Evolutionary conservation across 1,140 invertebrate genomes (phyloP), one percentile per base, ranked within the genome.

Genomic region (Lineus longissimus): DNA sequence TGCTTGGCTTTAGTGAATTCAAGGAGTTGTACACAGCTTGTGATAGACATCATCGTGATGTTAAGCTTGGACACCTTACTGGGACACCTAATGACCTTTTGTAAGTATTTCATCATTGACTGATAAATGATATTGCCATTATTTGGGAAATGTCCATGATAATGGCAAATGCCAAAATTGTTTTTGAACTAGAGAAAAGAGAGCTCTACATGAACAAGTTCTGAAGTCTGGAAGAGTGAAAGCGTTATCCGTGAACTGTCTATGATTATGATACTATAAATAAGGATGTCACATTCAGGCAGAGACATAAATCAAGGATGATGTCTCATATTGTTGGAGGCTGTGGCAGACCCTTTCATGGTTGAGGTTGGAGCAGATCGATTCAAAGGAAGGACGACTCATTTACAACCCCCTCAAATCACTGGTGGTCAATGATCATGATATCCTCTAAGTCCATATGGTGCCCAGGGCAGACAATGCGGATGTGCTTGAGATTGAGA

Each of bases 41-140:
- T 31, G 72, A 78, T 56, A 60, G 61, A 63, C 76, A 78, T 63
- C 70, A 76, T 33, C 59, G 68, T 51, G 74, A 77, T 59, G 55
- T 76, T 0, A 67, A 66, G 63, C 61, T 78, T 41, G 73, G 75
- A 17, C 75, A 75, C 61, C 59, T 76, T 0, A 78, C 76, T n/a
- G 76, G 76, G 6, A 73, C 74, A 65, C 66, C 73, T 23, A 72
- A 69, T 55, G 74, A 76, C 58, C 36, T 76, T 2, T 62, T 70
- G 76, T 76, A 69, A 73, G 73, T 66, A 31, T 22, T 2, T 47
- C 40, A 19, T n/a, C 30, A 40, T 11, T 57, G 23, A 57, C 55
- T 31, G 30, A 22, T 57, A 7, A 57, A 7, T n/a, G 13, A 6
- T 31, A 19, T 36, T 33, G 13, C 13, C 17, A 33, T 27, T 43